Percentiles rank a stretch among this genome's conserved stretches.
These are phyloP conservation scores for Cotesia congregata DNA, from an alignment of 2,888 invertebrate species.

Conservation along the genomic window DNA sequence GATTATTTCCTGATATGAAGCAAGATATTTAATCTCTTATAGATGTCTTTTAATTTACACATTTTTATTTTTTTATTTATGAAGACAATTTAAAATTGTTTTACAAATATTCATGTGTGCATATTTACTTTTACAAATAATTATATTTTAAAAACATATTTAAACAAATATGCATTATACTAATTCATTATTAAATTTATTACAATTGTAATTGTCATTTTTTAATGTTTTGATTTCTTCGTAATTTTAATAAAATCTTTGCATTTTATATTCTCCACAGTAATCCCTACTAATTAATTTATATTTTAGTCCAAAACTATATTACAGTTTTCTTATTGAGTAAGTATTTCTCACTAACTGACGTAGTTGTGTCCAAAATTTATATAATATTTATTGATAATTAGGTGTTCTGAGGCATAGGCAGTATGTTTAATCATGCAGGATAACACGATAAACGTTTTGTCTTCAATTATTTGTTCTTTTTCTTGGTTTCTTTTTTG, in stretches of 20 bases:
- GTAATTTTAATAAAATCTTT: neutral
- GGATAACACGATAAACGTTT: neutral
- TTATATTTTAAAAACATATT: constrained; percentile 18
- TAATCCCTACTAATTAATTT: neutral
- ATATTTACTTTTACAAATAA: neutral
- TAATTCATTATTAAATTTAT: neutral
- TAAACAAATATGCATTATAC: constrained; percentile 8
- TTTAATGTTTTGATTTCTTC: neutral
- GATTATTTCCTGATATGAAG: neutral
- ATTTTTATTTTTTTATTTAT: neutral
- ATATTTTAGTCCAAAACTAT: neutral
- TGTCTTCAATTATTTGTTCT: neutral
- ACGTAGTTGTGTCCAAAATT: constrained; percentile 42
- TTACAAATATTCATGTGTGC: neutral
- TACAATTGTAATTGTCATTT: no score
- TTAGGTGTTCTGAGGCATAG: constrained; percentile 14
- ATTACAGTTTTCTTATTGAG: neutral
- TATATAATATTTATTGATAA: constrained; percentile 37
- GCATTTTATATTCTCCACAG: neutral
- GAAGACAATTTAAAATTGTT: neutral
- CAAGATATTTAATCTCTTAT: neutral
- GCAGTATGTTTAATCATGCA: neutral
- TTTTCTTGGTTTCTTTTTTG: neutral
- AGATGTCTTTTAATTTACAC: neutral
- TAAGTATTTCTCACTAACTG: constrained; percentile 16